phyloP scores from a whole-genome alignment of 2,888 invertebrate genomes.

The Sepiola atlantica region DNA sequence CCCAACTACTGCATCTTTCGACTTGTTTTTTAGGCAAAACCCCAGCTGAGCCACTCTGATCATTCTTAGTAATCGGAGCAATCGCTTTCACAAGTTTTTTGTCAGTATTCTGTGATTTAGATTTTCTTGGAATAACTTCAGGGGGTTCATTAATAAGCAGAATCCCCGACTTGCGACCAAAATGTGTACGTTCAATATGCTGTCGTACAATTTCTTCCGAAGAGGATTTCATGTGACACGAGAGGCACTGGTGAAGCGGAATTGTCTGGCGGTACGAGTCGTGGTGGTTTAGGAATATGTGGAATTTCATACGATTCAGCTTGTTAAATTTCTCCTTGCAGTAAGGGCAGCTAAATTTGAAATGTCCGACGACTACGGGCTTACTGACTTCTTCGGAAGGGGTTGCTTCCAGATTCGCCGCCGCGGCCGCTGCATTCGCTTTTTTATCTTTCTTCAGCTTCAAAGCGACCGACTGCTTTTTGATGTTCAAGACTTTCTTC shows the following conservation, averaged over 20 bases:
- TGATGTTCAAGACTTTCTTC: not conserved
- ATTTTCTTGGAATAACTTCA: constrained; percentile 32
- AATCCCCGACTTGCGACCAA: constrained; percentile 39
- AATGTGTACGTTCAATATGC: constrained; percentile 41
- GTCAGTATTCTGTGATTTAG: not conserved
- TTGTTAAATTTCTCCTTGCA: constrained; percentile 15
- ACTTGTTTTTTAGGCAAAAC: not conserved
- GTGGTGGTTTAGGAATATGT: not conserved
- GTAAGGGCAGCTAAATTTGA: constrained; percentile 35
- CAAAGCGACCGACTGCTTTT: not conserved
- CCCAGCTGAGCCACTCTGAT: not conserved
- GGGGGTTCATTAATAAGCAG: constrained; percentile 20
- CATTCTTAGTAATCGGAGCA: not conserved
- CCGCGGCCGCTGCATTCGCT: not conserved
- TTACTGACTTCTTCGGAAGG: not conserved
- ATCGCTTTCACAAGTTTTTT: not conserved
- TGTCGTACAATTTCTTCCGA: constrained; percentile 23
- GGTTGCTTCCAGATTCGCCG: not conserved
- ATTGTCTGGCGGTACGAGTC: not conserved
- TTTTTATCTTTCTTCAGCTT: constrained; percentile 10
- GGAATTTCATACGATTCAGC: constrained; percentile 35
- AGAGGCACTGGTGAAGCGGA: constrained; percentile 35
- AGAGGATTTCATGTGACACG: constrained; percentile 41
- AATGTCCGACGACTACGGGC: not conserved
- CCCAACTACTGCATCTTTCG: constrained; percentile 39